Base-by-base conservation (phyloP, 2,797 vertebrate genomes). In the Scyliorhinus canicula region DNA sequence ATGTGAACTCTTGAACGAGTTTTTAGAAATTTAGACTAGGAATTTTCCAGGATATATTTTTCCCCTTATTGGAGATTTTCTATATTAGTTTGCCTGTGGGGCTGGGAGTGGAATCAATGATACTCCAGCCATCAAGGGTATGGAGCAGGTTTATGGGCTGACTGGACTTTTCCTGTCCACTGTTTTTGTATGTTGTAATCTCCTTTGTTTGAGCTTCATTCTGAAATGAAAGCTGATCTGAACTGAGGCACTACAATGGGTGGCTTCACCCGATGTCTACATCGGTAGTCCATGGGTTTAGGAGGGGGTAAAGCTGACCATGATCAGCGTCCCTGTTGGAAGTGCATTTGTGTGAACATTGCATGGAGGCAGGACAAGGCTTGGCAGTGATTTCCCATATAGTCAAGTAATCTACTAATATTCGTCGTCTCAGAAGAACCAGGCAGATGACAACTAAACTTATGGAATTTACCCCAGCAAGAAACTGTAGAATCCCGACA, bases 371-470 rank as follows among this genome's bases (percentile, higher is more conserved):
- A 60, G 19, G 16, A 63, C 6, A 35, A 90, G n/a, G n/a, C 21
- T 90, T 57, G 35, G 86, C 35, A 7, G 55, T 86, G 31, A 63
- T 11, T 60, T 63, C n/a, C 4, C 21, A 65, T 60, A 35, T 63
- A 91, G 21, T 19, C 60, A 63, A 91, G n/a, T 63, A 63, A 91
- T 44, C 60, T 88, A 35, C 85, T 35, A n/a, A 91, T 26, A 91
- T 44, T 91, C 6, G 21, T 91, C 40, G 19, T 63, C n/a, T 44
- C 57, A 65, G 88, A 91, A 91, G 21, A 91, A 57, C 16, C n/a
- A 95, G 63, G 90, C 67, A 95, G 95, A 67, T 57, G 40, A 16
- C 84, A 82, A 71, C 47, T 52, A 50, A 35, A 31, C 19, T 60
- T 77, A 28, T 50, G 19, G 12, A 57, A 69, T 40, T 6, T 35